Conservation (phyloP, 1,140 invertebrate species). For the Asobara japonica region DNA sequence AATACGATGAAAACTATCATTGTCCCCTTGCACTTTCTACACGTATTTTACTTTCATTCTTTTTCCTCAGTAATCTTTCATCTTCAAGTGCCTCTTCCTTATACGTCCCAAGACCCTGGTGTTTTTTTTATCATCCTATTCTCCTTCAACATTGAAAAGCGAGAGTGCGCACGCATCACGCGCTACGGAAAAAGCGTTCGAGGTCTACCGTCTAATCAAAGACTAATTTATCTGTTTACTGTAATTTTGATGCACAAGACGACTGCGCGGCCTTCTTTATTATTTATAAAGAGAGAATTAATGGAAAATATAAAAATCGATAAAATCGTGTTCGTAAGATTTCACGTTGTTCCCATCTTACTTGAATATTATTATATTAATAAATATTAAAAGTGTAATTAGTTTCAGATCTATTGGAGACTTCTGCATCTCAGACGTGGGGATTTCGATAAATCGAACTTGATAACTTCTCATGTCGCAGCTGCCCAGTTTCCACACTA, state of each 20-base stretch:
- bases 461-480: too few relatives aligned
- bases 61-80: conserved; percentile 34
- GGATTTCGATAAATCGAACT: too few relatives aligned
- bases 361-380: too few relatives aligned
- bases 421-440: too few relatives aligned
- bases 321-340: too few relatives aligned
- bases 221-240: conserved; percentile 38
- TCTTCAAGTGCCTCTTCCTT: conserved; percentile 31
- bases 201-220: conserved; percentile 33
- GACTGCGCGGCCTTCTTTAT: background rate
- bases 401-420: too few relatives aligned
- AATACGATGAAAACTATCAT: background rate
- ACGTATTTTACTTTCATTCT: conserved; percentile 35
- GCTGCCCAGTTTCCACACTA: too few relatives aligned
- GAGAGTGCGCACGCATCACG: conserved; percentile 35
- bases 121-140: background rate
- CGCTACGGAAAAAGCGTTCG: conserved; percentile 25
- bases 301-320: background rate
- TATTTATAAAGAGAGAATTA: background rate
- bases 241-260: conserved; percentile 28
- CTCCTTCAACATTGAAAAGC: conserved; percentile 25
- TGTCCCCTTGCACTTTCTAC: conserved; percentile 27
- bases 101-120: conserved; percentile 15
- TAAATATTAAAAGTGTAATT: too few relatives aligned
- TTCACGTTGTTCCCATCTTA: too few relatives aligned